These are phyloP conservation scores for Dryococelus australis DNA, from an alignment of 2,888 invertebrate species.

Conservation along the genomic window DNA sequence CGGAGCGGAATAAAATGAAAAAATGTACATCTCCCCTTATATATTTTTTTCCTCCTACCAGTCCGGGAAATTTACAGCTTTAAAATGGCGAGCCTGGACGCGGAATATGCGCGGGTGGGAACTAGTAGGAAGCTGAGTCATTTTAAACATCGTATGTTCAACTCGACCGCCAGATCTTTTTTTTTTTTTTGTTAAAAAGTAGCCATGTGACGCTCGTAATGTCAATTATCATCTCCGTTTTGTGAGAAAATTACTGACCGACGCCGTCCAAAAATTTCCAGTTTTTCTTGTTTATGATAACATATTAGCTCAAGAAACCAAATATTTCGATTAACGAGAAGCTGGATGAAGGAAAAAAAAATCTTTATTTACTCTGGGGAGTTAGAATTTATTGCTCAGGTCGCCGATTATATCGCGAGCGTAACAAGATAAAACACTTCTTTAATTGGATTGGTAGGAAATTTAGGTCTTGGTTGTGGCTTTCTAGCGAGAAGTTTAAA, in stretches of 20 bases:
- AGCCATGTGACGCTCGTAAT: neutral
- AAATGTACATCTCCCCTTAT: neutral
- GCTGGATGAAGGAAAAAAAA: neutral
- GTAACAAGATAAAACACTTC: neutral
- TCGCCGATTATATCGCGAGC: neutral
- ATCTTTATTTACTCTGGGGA: neutral
- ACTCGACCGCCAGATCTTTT: neutral
- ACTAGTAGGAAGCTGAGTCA: neutral
- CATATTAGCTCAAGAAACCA: neutral
- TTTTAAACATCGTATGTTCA: neutral
- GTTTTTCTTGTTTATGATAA: neutral
- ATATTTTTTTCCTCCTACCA: neutral
- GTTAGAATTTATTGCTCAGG: neutral
- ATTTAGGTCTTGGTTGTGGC: neutral
- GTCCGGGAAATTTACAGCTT: neutral
- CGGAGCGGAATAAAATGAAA: neutral
- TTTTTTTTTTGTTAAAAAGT: neutral
- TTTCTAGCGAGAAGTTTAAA: neutral
- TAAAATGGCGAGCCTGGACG: neutral
- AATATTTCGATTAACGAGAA: neutral
- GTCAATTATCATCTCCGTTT: neutral
- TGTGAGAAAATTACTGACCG: neutral
- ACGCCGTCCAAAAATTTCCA: neutral
- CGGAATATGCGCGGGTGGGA: neutral
- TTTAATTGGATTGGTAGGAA: neutral